These are phyloP conservation scores for Gonocerus acuteangulatus DNA, from an alignment of 2,888 invertebrate genomes.

Conservation along the genomic window DNA sequence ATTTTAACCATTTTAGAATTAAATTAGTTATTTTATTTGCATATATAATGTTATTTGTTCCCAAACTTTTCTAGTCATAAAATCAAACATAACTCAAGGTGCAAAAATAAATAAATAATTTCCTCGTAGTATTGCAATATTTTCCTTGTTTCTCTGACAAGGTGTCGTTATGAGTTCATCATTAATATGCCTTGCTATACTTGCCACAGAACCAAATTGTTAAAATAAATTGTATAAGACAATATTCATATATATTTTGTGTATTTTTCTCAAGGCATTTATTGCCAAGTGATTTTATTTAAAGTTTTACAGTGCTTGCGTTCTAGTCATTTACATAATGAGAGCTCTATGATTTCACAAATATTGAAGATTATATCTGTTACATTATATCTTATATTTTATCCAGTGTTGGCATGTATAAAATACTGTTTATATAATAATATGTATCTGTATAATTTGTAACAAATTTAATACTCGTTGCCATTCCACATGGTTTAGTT, in stretches of 20 bases:
- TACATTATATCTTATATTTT: conserved; percentile 29
- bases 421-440: conserved; percentile 22
- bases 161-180: background rate
- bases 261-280: background rate
- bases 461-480: conserved; percentile 31
- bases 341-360: conserved; percentile 19
- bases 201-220: too few species aligned
- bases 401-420: conserved; percentile 31
- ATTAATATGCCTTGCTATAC: background rate
- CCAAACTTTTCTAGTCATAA: background rate
- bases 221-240: too few species aligned
- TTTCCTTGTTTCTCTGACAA: background rate
- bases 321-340: conserved; percentile 21
- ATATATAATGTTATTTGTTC: too few species aligned
- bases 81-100: background rate
- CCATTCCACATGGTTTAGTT: conserved; percentile 32
- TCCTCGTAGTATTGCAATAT: background rate
- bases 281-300: background rate
- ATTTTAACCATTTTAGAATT: too few species aligned
- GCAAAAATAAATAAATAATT: background rate
- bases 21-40: too few species aligned
- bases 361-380: conserved; percentile 16
- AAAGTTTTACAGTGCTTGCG: background rate
- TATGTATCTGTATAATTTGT: conserved; percentile 20
- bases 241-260: too few species aligned